Evolutionary conservation across 2,888 invertebrate species (phyloP), one percentile per base, ranked within the genome.

Genomic region (Fissipunctia ypsillon): DNA sequence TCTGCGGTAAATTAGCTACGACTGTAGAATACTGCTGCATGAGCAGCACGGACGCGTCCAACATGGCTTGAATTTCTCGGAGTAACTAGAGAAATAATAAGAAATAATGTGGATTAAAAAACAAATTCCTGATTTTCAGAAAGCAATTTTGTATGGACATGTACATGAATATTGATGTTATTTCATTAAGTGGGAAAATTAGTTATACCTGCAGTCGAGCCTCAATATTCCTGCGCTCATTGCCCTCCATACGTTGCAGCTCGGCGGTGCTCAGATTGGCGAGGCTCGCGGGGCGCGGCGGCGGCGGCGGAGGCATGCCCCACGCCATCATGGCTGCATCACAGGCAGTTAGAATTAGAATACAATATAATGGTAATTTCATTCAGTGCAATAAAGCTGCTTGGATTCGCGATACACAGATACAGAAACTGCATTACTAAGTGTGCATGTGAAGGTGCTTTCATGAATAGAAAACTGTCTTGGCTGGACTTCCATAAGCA

Each of bases 11-110:
- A 91, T 93, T 96, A 64, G 97, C 95, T 65, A 97, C 97, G 35
- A 98, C 97, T 65, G 97, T 96, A 76, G 98, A 97, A 94, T 99
- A 99, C 92, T 99, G 99, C 89, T 98, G 98, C 98, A 99, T 99
- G 95, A 99, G 98, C 65, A 98, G 96, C 77, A 98, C 98, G 5
- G 99, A 99, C 57, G 99, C 99, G 94, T 99, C 99, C 86, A 99
- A 93, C 94, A 99, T 97, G 3, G 98, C 96, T 96, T 99, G 98
- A 84, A 99, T 98, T 94, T 99, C 98, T 76, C 97, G 97, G 67
- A 99, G 96, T 88, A 98, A 97, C 96, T 97, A 95, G 10, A 97
- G 96, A 76, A 86, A 71, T 76, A 68, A 65, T 70, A 41, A 31
- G 5, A 28, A 14, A 41, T 14, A 0, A 2, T 12, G 3, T 25